phyloP scores from a whole-genome alignment of 2,113 vertebrate species.

The Sturnira hondurensis region DNA sequence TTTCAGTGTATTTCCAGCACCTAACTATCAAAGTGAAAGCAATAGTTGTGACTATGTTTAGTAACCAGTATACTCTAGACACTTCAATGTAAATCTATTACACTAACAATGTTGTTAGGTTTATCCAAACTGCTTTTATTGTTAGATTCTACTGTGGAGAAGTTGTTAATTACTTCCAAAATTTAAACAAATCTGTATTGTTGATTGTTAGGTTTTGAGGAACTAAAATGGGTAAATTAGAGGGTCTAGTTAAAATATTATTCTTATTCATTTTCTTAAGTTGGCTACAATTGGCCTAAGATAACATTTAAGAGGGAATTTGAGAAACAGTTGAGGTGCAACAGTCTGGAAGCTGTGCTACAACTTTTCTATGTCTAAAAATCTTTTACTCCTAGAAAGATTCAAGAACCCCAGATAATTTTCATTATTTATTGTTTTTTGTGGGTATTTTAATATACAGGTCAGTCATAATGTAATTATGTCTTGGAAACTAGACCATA shows the following conservation, averaged over 20 bases:
- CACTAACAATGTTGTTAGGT: not conserved
- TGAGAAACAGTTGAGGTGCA: not conserved
- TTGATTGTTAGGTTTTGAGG: not conserved
- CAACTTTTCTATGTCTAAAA: not conserved
- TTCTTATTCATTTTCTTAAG: not conserved
- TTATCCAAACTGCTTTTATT: not conserved
- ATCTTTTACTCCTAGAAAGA: not conserved
- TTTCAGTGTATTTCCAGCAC: not conserved
- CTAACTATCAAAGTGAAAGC: not conserved
- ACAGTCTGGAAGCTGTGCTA: not conserved
- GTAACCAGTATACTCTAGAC: not conserved
- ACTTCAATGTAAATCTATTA: not conserved
- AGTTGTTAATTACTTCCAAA: not conserved
- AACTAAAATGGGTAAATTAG: not conserved
- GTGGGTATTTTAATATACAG: not conserved
- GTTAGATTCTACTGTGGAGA: not conserved
- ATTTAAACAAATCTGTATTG: not conserved
- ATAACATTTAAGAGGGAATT: not conserved
- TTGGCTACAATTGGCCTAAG: not conserved
- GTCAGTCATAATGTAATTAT: not conserved
- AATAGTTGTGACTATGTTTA: not conserved
- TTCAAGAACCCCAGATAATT: not conserved
- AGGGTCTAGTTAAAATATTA: not conserved
- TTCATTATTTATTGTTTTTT: not conserved
- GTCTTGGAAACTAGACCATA: not conserved